Percentiles rank a stretch among this genome's conserved stretches.
Conservation (phyloP, 53 echinoderm and acorn worm genomes). For the Apostichopus leukothele region DNA sequence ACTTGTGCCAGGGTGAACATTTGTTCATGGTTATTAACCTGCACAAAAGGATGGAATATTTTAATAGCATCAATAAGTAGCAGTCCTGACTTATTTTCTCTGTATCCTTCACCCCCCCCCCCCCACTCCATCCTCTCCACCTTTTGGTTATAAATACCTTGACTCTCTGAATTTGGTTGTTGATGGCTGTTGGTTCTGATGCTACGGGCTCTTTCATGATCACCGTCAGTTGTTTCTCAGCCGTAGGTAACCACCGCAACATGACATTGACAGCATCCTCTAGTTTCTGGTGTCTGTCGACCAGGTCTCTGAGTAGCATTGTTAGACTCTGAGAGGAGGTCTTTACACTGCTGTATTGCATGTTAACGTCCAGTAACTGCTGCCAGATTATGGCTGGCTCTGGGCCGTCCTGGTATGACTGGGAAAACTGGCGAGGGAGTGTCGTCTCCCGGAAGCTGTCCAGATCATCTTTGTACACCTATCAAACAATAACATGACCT, state of each 20-base stretch:
- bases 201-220: slow-evolving; percentile 70
- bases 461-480: slow-evolving; percentile 89
- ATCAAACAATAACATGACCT: too few species aligned
- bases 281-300: slow-evolving; percentile 83
- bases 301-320: slow-evolving; percentile 62
- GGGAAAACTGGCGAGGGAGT: slow-evolving; percentile 73
- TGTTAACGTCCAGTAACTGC: slow-evolving; percentile 60
- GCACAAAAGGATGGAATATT: too few species aligned
- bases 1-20: too few species aligned
- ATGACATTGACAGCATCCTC: slow-evolving; percentile 66
- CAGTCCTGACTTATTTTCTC: too few species aligned
- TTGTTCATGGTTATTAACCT: too few species aligned
- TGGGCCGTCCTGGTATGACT: slow-evolving; percentile 78
- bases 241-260: slow-evolving; percentile 72
- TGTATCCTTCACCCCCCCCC: too few species aligned
- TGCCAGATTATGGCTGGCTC: slow-evolving; percentile 78
- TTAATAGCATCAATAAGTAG: too few species aligned
- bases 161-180: slow-evolving; percentile 80
- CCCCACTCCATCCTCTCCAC: too few species aligned
- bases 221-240: slow-evolving; percentile 64
- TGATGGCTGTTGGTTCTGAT: slow-evolving; percentile 75
- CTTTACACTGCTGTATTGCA: slow-evolving; percentile 75
- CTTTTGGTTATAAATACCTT: slow-evolving; percentile 58
- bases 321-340: slow-evolving; percentile 60
- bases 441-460: slow-evolving; percentile 75